Evolutionary conservation across 2,888 invertebrate genomes (phyloP), one percentile per base, ranked within the genome.

Genomic region (Galerucella calmariensis): DNA sequence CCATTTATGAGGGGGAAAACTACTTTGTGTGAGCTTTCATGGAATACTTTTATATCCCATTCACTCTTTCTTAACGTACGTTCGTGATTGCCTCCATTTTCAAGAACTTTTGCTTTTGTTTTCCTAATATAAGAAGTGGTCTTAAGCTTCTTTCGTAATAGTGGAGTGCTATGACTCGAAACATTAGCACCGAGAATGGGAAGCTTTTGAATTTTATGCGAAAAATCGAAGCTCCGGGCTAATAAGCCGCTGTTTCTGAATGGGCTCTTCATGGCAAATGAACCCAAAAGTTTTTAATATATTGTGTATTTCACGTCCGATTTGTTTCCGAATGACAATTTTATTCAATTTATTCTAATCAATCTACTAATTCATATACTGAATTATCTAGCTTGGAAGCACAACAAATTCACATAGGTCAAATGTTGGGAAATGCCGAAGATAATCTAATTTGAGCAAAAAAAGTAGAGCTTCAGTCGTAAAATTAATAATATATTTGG

Each of bases 161-260:
- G 63, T 56, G 12, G 35, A 56, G 65, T 44, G 65, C 71, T 65
- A 71, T 71, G 71, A 53, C 65, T 71, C 71, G 71, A 72, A 72
- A 58, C 72, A 72, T 72, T 72, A 72, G 72, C 72, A 66, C 58
- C 24, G 72, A n/a, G 48, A 72, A 72, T 66, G 72, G 66, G 58
- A 44, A 59, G 72, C 72, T 72, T 72, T 72, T 72, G 72, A 72
- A 67, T 72, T 72, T 72, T 72, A 72, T 59, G 72, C 35, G 58
- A 35, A 72, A 66, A 72, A 72, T 72, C 72, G 72, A 72, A 72
- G 53, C 66, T 48, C 61, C 12, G 27, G 72, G 16, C 66, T 44
- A 41, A 65, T 16, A 20, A 53, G 70, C 70, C 70, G 63, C 48
- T 66, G 71, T 71, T 65, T 71, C n/a, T 16, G 59, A 72, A 72